phyloP scores from a whole-genome alignment of 2,113 vertebrate genomes.

The Salvator merianae region DNA sequence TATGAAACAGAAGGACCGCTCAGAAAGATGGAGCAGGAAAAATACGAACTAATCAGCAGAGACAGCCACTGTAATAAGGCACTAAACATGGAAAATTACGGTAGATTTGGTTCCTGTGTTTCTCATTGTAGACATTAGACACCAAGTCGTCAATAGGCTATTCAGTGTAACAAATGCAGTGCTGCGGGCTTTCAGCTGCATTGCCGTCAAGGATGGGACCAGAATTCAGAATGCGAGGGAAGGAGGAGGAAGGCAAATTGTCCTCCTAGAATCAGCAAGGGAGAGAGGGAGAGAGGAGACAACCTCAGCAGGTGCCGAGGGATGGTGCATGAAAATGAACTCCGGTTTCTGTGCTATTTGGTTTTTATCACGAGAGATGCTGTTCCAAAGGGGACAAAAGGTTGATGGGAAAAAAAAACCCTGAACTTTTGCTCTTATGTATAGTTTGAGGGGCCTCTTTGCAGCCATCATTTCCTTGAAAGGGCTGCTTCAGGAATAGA shows the following conservation, averaged over 20 bases:
- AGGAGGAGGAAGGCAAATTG: background rate
- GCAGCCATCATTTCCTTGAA: no score
- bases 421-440: background rate
- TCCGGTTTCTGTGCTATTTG: background rate
- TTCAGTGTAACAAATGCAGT: background rate
- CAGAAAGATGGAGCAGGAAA: slow-evolving; percentile 42
- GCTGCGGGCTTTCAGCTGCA: background rate
- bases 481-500: no score
- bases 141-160: slow-evolving; percentile 39
- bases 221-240: background rate
- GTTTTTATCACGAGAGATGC: background rate
- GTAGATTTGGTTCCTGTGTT: slow-evolving; percentile 50
- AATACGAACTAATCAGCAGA: slow-evolving; percentile 55
- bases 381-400: background rate
- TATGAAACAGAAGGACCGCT: slow-evolving; percentile 46
- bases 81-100: slow-evolving; percentile 57
- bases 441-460: no score
- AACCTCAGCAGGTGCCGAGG: background rate
- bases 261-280: background rate
- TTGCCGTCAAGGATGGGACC: background rate
- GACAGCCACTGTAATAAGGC: slow-evolving; percentile 44
- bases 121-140: slow-evolving; percentile 21
- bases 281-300: no score
- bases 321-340: background rate
- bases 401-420: background rate